A percentile compares a stretch with the other conserved stretches of the same genome.
These are phyloP conservation scores for Sapajus apella DNA, from an alignment of 2,113 vertebrate species.

Conservation along the genomic window DNA sequence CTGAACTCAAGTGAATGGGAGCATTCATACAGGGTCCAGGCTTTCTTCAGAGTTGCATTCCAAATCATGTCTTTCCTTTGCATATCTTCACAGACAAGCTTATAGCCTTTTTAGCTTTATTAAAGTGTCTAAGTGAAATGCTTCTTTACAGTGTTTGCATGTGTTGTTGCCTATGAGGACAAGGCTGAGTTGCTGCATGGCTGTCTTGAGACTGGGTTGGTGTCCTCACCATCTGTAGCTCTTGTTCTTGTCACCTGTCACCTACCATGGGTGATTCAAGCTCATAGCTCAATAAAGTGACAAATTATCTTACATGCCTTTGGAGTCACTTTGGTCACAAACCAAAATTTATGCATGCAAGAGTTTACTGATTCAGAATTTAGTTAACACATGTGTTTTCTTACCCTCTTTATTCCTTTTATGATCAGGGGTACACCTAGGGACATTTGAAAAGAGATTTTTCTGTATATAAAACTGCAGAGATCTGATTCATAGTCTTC, in stretches of 20 bases:
- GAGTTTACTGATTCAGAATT: neutral
- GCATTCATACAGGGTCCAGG: neutral
- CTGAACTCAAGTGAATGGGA: neutral
- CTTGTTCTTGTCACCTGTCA: neutral
- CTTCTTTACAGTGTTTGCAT: neutral
- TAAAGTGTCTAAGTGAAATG: neutral
- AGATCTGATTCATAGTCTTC: neutral
- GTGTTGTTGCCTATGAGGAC: neutral
- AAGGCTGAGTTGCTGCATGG: neutral
- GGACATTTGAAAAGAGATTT: neutral
- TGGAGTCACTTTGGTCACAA: neutral
- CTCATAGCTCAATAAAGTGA: neutral
- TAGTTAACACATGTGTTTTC: neutral
- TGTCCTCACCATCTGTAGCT: too few species aligned
- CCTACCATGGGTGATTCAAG: neutral
- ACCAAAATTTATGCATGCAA: neutral
- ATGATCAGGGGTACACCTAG: neutral
- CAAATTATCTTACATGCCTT: neutral
- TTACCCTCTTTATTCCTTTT: neutral
- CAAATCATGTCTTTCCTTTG: neutral
- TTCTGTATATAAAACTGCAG: neutral
- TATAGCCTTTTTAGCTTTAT: neutral
- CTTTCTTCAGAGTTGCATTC: constrained; percentile 12
- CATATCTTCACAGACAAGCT: neutral
- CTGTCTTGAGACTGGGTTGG: neutral